Base-by-base conservation (phyloP, 2,888 invertebrate species). In the Steromphala cineraria region DNA sequence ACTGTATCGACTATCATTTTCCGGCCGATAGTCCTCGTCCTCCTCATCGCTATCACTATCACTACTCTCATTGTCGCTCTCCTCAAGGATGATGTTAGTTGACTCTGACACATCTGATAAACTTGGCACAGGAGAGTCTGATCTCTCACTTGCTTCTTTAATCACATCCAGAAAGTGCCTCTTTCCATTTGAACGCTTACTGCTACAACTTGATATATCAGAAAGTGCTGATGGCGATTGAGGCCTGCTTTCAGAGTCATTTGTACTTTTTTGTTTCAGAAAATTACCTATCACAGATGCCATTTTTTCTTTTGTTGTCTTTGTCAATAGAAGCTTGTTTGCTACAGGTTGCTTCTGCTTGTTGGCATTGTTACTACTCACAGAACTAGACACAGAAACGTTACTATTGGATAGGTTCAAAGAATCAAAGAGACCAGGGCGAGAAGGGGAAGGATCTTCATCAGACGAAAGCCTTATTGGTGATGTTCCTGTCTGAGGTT, bases 141-240 rank as follows among this genome's bases (percentile, higher is more conserved):
- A 24, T 21, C 55, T 24, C 21, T 55, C 36, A 55, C 55, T 77
- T 31, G 56, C 36, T 21, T 40, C 21, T 55, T 21, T 40, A 21
- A 77, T 36, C 19, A 24, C 36, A 56, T 77, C 77, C 55, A 77
- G 53, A 24, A 53, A 77, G 55, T 77, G 77, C 36, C 77, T 28
- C n/a, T 46, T 75, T 17, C 53, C 75, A 21, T 31, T 52, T 15
- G 46, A 52, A 4, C 24, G 75, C 3, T 53, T 75, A 21, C 75
- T 75, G 13, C 52, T 75, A 24, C 19, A 24, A 53, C 75, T 75
- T 28, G 77, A 56, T 55, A 53, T 36, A 28, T 77, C 77, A 8
- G 77, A 55, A 62, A 21, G 28, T 62, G 24, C 62, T 62, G 62
- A 62, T 4, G 62, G 62, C n/a, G 62, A 62, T 15, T 62, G 62